Conservation (phyloP, 2,888 invertebrate genomes). For the Ichneumoninae sp. region DNA sequence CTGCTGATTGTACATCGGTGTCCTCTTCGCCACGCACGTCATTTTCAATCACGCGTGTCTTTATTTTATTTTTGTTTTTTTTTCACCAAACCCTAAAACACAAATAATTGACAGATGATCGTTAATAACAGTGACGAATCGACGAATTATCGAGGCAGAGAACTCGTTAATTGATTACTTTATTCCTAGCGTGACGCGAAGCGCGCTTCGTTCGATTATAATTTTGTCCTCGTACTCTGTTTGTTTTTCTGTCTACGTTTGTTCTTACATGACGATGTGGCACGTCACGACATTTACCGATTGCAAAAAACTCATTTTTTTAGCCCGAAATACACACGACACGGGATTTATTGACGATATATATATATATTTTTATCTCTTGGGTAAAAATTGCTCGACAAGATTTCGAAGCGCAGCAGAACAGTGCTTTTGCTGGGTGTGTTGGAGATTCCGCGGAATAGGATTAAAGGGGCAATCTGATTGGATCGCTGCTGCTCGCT, state of each 20-base stretch:
- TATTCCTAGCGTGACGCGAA: not conserved
- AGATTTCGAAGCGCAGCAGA: not conserved
- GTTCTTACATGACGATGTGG: not conserved
- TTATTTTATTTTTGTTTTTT: not conserved
- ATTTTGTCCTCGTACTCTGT: not conserved
- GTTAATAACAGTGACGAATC: not conserved
- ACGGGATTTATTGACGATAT: not conserved
- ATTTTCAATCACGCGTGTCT: conserved; percentile 66
- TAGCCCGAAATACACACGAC: not conserved
- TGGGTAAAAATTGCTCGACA: not conserved
- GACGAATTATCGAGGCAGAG: not conserved
- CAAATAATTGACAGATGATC: not conserved
- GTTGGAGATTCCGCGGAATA: not conserved
- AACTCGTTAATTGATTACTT: not conserved
- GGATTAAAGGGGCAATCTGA: not conserved
- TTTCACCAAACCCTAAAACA: conserved; percentile 1
- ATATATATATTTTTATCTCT: not conserved
- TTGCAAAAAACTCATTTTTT: not conserved
- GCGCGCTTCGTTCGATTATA: not conserved
- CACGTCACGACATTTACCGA: not conserved
- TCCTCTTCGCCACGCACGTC: conserved; percentile 69
- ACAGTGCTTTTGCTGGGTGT: not conserved
- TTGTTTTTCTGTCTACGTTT: not conserved
- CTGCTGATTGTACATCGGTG: conserved; percentile 38
- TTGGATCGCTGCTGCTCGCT: conserved; percentile 3